Evolutionary conservation across 2,113 vertebrate genomes (phyloP).

Genomic region (Alectura lathami): DNA sequence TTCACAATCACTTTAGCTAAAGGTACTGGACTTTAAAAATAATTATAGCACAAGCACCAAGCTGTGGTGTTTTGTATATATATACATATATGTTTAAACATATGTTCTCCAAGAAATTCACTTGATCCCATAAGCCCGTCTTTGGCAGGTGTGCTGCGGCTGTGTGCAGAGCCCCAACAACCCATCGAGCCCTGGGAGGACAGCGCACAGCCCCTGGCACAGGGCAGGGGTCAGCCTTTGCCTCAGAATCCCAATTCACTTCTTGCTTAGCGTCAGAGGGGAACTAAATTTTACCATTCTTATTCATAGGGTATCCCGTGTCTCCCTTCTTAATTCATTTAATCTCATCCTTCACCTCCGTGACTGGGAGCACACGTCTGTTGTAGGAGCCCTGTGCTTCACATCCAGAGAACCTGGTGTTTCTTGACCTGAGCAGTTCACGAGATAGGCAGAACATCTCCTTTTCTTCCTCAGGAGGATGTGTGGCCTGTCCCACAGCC

Average conservation of each 20-base stretch:
- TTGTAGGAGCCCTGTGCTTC: not conserved
- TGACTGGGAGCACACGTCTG: not conserved
- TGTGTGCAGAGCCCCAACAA: not conserved
- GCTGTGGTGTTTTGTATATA: not conserved
- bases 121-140: not conserved
- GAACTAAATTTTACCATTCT: not conserved
- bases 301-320: not conserved
- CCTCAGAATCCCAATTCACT: not conserved
- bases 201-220: accelerated
- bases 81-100: no score
- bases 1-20: not conserved
- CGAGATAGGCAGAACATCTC: not conserved
- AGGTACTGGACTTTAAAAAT: not conserved
- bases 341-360: not conserved
- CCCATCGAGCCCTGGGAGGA: not conserved
- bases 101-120: not conserved
- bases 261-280: not conserved
- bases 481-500: accelerated
- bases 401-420: not conserved
- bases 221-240: not conserved
- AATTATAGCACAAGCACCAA: not conserved
- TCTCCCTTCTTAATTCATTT: not conserved
- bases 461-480: not conserved
- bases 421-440: not conserved
- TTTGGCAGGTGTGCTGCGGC: not conserved